Conservation (phyloP, 2,113 vertebrate species). For the Lophochroa leadbeateri region DNA sequence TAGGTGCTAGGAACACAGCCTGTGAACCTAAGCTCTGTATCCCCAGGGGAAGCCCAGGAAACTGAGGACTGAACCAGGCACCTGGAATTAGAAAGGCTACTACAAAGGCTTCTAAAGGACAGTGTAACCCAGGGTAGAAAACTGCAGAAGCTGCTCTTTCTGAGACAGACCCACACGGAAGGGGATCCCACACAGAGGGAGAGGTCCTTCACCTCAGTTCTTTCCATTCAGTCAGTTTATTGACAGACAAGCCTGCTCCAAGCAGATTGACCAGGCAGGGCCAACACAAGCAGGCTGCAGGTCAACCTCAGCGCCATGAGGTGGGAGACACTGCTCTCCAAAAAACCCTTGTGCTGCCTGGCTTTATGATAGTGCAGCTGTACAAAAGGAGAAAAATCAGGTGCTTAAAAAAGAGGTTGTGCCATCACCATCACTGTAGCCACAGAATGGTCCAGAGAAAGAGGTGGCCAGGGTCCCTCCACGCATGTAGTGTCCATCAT, state of each 20-base stretch:
- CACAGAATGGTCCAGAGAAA: background rate
- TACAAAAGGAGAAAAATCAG: slow-evolving; percentile 45
- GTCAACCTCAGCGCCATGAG: background rate
- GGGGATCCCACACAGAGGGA: background rate
- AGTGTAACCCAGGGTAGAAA: fast-evolving
- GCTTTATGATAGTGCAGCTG: background rate
- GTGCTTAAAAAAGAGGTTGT: slow-evolving; percentile 3
- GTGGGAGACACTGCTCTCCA: background rate
- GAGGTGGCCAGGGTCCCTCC: background rate
- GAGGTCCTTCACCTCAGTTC: background rate
- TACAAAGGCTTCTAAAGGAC: background rate
- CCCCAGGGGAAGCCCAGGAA: background rate
- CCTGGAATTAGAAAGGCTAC: background rate
- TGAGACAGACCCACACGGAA: background rate
- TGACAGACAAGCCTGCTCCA: background rate
- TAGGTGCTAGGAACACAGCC: background rate
- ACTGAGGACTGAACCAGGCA: background rate
- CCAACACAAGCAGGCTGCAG: background rate
- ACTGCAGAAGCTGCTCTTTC: background rate
- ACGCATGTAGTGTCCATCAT: background rate
- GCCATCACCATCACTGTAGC: background rate
- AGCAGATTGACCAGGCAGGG: background rate
- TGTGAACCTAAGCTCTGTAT: background rate
- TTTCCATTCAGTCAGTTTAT: slow-evolving; percentile 42
- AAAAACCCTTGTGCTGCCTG: background rate